A percentile compares a stretch with the other conserved stretches of the same genome.
Conservation (phyloP, 2,888 invertebrate species). For the Drosophila silvestris region DNA sequence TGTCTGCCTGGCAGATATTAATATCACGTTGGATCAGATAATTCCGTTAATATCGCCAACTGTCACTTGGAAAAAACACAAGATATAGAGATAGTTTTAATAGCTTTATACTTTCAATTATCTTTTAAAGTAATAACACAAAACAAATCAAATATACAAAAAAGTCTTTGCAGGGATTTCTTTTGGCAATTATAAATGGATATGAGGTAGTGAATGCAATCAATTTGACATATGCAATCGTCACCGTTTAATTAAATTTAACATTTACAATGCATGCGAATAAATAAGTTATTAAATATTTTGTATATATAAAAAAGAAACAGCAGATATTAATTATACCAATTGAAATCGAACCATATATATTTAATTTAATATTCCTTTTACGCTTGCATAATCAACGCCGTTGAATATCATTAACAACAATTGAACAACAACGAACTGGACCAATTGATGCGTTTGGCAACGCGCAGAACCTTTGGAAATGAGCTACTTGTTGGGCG, state of each 20-base stretch:
- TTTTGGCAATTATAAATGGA: slow-evolving; percentile 5
- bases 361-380: slow-evolving; percentile 54
- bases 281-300: slow-evolving; percentile 39
- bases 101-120: neutral
- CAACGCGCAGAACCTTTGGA: slow-evolving; percentile 87
- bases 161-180: slow-evolving; percentile 10
- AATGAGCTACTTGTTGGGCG: slow-evolving; percentile 87
- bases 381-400: slow-evolving; percentile 50
- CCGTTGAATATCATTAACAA: slow-evolving; percentile 25
- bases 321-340: slow-evolving; percentile 37
- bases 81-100: neutral
- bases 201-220: slow-evolving; percentile 1
- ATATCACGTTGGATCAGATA: neutral
- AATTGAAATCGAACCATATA: slow-evolving; percentile 60
- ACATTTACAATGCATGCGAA: slow-evolving; percentile 40
- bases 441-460: slow-evolving; percentile 13
- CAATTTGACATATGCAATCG: neutral
- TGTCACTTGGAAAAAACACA: neutral
- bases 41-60: neutral
- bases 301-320: neutral
- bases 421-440: slow-evolving; percentile 23
- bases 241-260: slow-evolving; percentile 38
- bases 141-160: neutral
- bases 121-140: neutral
- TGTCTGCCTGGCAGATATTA: neutral